A percentile compares a stretch with the other conserved stretches of the same genome.
These are phyloP conservation scores for Drosophila gaucha DNA, from an alignment of 2,888 invertebrate genomes.

Conservation along the genomic window DNA sequence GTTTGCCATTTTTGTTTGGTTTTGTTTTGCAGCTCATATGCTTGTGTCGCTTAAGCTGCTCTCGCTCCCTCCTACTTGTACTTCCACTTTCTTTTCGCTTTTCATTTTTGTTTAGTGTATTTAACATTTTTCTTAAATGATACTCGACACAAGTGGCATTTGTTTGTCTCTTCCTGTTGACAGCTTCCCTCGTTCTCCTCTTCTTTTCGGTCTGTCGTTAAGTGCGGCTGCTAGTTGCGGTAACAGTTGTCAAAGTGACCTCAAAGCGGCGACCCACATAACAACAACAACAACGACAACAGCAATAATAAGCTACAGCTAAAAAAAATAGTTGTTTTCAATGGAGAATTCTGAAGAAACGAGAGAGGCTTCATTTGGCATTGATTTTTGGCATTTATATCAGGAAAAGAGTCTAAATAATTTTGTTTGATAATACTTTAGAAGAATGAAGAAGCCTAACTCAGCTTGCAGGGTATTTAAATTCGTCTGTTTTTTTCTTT, in stretches of 20 bases:
- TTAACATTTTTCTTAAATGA: conserved; percentile 80
- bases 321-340: not conserved
- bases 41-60: conserved; percentile 68
- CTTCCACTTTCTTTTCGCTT: conserved; percentile 13
- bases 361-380: conserved; percentile 5
- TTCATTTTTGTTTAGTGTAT: conserved; percentile 69
- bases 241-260: conserved; percentile 79
- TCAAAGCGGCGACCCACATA: conserved; percentile 59
- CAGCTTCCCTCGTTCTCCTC: not conserved
- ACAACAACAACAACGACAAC: conserved; percentile 44
- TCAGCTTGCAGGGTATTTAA: not conserved
- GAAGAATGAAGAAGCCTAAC: too few species aligned
- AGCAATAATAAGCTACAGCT: conserved; percentile 23
- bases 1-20: conserved; percentile 48
- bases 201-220: conserved; percentile 44
- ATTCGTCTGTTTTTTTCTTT: not conserved
- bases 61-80: not conserved
- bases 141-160: conserved; percentile 76
- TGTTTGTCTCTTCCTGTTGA: conserved; percentile 50
- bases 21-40: conserved; percentile 62
- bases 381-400: not conserved
- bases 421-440: too few species aligned
- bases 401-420: not conserved
- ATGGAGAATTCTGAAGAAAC: conserved; percentile 10
- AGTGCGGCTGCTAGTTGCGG: conserved; percentile 74